Conservation (phyloP, 1,140 invertebrate species). For the Stratiolaelaps scimitus region DNA sequence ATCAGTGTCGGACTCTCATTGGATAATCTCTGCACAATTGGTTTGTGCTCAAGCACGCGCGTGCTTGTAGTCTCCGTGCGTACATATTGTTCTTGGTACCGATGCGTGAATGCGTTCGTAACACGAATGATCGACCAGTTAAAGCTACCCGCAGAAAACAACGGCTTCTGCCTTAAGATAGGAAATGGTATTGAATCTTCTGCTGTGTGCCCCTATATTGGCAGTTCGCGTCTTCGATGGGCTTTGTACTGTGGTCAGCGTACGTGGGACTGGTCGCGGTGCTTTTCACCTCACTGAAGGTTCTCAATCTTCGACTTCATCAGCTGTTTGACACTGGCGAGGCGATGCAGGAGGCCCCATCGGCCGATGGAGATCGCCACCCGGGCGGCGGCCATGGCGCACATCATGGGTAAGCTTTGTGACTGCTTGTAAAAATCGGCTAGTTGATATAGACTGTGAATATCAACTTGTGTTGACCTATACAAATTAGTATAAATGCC, state of each 20-base stretch:
- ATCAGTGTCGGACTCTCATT: no score
- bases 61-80: no score
- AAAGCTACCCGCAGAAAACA: slow-evolving; percentile 14
- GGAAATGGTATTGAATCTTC: slow-evolving; percentile 15
- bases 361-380: slow-evolving; percentile 1
- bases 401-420: no score
- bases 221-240: slow-evolving; percentile 51
- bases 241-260: slow-evolving; percentile 66
- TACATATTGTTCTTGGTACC: no score
- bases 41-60: no score
- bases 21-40: no score
- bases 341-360: slow-evolving; percentile 53
- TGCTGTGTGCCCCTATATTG: slow-evolving; percentile 29
- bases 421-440: no score
- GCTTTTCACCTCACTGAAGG: slow-evolving; percentile 68
- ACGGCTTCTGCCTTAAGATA: not conserved
- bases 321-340: slow-evolving; percentile 89
- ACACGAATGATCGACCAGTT: no score
- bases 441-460: no score
- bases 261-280: slow-evolving; percentile 70
- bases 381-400: slow-evolving; percentile 7
- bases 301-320: slow-evolving; percentile 79
- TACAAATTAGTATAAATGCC: no score
- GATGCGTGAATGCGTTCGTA: no score
- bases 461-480: no score